Conservation (phyloP, 2,888 invertebrate species). For the Notodonta dromedarius region DNA sequence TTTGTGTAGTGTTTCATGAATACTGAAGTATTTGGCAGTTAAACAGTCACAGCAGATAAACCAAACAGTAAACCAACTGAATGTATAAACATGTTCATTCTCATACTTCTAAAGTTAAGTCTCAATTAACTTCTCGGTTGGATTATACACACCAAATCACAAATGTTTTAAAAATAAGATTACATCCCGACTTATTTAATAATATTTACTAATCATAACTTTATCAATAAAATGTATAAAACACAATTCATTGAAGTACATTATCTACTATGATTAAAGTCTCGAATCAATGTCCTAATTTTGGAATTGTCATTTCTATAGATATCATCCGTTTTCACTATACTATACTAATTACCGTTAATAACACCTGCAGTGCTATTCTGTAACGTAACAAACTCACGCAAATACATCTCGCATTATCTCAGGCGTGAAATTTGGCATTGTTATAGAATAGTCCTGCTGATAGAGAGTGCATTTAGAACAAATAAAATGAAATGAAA, state of each 20-base stretch:
- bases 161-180: background rate
- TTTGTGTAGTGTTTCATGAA: no score
- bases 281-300: background rate
- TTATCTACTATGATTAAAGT: background rate
- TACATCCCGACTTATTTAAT: background rate
- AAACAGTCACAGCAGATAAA: no score
- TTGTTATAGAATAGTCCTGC: no score
- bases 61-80: no score
- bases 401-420: no score
- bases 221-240: constrained; percentile 5
- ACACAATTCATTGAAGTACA: constrained; percentile 2
- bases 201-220: background rate
- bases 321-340: no score
- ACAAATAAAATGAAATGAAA: background rate
- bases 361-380: background rate
- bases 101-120: no score
- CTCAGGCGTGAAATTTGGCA: no score
- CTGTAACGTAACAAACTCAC: no score
- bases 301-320: background rate
- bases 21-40: no score
- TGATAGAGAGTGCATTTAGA: background rate
- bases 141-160: background rate
- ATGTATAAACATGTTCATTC: no score
- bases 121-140: background rate
- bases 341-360: no score